Evolutionary conservation across 2,888 invertebrate species (phyloP).

Genomic region (Philhelius pedissequus): DNA sequence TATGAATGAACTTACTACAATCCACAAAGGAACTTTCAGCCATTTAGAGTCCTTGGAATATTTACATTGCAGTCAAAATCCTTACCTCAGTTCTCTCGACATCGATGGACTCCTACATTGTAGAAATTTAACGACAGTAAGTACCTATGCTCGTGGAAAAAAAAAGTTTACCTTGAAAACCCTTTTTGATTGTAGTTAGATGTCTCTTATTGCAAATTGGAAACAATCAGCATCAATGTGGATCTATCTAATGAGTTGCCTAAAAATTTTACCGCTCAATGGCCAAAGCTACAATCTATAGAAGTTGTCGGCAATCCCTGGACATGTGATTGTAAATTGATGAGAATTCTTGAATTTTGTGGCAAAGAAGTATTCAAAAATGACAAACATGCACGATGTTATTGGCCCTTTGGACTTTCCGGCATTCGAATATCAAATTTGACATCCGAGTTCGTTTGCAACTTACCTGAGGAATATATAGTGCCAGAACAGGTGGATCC

Average conservation of each 20-base stretch:
- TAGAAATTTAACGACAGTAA: conserved; percentile 73
- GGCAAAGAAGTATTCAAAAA: conserved; percentile 70
- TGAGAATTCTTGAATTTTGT: conserved; percentile 74
- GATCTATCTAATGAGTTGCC: conserved; percentile 31
- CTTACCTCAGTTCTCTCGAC: conserved; percentile 81
- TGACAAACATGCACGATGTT: conserved; percentile 73
- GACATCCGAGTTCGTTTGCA: conserved; percentile 73
- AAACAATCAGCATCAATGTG: conserved; percentile 74
- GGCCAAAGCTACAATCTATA: conserved; percentile 80
- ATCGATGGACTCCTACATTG: conserved; percentile 79
- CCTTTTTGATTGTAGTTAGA: conserved; percentile 80
- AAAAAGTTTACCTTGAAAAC: background rate
- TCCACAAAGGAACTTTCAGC: conserved; percentile 81
- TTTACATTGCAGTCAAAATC: conserved; percentile 81
- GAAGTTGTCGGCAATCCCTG: conserved; percentile 84
- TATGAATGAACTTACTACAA: conserved; percentile 80
- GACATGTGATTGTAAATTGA: conserved; percentile 82
- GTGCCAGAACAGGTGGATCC: conserved; percentile 75
- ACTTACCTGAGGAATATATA: conserved; percentile 74
- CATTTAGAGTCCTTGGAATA: conserved; percentile 77
- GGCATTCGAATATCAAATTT: conserved; percentile 74
- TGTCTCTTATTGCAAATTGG: conserved; percentile 82
- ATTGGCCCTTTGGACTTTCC: conserved; percentile 75
- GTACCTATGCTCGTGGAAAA: conserved; percentile 36
- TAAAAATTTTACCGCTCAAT: conserved; percentile 69